A percentile compares a stretch with the other conserved stretches of the same genome.
These are phyloP conservation scores for Calyptommatus sinebrachiatus DNA, from an alignment of 2,113 vertebrate genomes.

Conservation along the genomic window DNA sequence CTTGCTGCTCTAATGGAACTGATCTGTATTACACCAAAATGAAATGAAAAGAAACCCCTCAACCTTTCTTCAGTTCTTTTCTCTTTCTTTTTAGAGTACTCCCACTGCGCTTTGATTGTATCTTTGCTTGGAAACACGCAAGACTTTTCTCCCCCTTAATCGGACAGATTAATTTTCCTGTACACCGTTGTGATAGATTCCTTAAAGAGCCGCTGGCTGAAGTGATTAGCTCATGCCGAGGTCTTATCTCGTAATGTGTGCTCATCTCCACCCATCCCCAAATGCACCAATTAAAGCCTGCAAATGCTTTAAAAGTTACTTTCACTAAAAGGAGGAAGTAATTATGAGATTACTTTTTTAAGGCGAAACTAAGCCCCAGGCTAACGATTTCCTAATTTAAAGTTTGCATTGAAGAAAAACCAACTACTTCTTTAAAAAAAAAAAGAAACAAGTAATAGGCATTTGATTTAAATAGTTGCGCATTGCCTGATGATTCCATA, in stretches of 20 bases:
- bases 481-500: too few species aligned
- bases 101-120: rapidly evolving
- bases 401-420: slow-evolving; percentile 21
- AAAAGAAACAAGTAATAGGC: neutral
- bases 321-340: slow-evolving; percentile 44
- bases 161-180: slow-evolving; percentile 30
- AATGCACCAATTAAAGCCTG: slow-evolving; percentile 60
- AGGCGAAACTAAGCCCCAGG: slow-evolving; percentile 28
- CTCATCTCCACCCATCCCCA: slow-evolving; percentile 61
- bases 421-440: neutral
- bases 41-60: neutral
- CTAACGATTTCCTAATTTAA: slow-evolving; percentile 33
- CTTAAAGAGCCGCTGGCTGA: slow-evolving; percentile 19
- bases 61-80: neutral
- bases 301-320: slow-evolving; percentile 47
- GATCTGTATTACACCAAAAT: neutral
- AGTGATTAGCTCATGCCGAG: slow-evolving; percentile 38
- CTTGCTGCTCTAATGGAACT: neutral
- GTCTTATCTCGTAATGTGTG: slow-evolving; percentile 41
- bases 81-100: neutral
- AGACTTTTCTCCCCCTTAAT: neutral
- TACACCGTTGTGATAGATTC: neutral
- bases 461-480: neutral
- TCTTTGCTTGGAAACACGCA: rapidly evolving
- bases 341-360: slow-evolving; percentile 59